Evolutionary conservation across 2,797 vertebrate genomes (phyloP), one percentile per base, ranked within the genome.

Genomic region (Dermochelys coriacea): DNA sequence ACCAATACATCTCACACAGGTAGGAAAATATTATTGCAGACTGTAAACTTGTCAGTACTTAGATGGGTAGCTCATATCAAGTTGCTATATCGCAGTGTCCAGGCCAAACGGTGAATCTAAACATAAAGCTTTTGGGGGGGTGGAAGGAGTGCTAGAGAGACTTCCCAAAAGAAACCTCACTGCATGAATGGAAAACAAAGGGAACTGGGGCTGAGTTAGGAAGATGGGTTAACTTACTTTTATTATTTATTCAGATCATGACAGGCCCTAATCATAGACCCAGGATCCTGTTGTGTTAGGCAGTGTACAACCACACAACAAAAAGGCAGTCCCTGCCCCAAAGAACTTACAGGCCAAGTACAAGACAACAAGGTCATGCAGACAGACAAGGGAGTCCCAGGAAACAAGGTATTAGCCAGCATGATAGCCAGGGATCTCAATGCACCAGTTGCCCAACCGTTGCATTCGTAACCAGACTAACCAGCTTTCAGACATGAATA

Each of bases 1-100:
- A 95, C 96, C 94, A 97, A 88, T 89, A 90, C 93, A 94, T 94
- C 96, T 97, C 97, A 80, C 90, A 91, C 96, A 97, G 96, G 96
- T 96, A 97, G 96, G 94, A 97, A 97, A 97, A 97, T 97, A 97
- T 97, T 97, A 97, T 97, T 97, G 90, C 89, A 97, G 94, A 96
- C 94, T 97, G 94, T 96, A 96, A 97, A 97, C 95, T 96, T 97
- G 96, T 97, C 97, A 96, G 89, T 92, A 41, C 78, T 96, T 96
- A 96, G 96, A 91, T 96, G 96, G 93, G 91, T 93, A 95, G 92
- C 96, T 96, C 15, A 51, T 96, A 93, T 6, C 37, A 94, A 88
- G 96, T 91, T 93, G 37, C 68, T 94, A 54, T 94, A 95, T 92
- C 80, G 51, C 95, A 96, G 94, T 91, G 85, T 89, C 96, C 93